A percentile compares a stretch with the other conserved stretches of the same genome.
These are phyloP conservation scores for Drosophila jambulina DNA, from an alignment of 1,140 invertebrate genomes.

Conservation along the genomic window DNA sequence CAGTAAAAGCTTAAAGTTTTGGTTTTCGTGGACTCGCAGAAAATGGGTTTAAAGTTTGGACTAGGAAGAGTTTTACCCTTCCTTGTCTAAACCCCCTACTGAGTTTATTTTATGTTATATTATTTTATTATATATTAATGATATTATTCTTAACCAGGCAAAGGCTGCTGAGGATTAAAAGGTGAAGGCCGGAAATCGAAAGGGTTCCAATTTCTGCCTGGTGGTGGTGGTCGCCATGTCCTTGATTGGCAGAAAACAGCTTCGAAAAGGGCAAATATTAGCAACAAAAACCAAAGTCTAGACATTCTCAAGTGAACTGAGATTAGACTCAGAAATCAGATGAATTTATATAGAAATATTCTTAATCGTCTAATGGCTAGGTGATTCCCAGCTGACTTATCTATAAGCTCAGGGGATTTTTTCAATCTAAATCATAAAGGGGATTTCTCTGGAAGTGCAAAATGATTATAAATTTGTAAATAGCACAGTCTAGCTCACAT, in stretches of 20 bases:
- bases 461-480: not conserved
- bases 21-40: not conserved
- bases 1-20: conserved; percentile 8
- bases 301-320: not conserved
- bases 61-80: too few species aligned
- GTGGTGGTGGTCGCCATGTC: not conserved
- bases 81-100: not conserved
- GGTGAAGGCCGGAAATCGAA: conserved; percentile 2
- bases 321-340: too few species aligned
- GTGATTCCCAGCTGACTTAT: not conserved
- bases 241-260: not conserved
- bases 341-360: not conserved
- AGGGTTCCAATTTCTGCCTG: not conserved
- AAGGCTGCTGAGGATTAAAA: conserved; percentile 8
- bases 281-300: not conserved
- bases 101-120: too few species aligned
- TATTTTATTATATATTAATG: not conserved
- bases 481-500: too few species aligned
- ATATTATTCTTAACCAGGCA: not conserved
- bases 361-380: not conserved
- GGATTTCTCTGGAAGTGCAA: not conserved
- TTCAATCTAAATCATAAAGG: not conserved
- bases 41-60: not conserved
- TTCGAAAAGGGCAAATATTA: conserved; percentile 8
- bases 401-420: not conserved